Evolutionary conservation across 1,140 invertebrate species (phyloP).

Genomic region (Hylyphantes graminicola): DNA sequence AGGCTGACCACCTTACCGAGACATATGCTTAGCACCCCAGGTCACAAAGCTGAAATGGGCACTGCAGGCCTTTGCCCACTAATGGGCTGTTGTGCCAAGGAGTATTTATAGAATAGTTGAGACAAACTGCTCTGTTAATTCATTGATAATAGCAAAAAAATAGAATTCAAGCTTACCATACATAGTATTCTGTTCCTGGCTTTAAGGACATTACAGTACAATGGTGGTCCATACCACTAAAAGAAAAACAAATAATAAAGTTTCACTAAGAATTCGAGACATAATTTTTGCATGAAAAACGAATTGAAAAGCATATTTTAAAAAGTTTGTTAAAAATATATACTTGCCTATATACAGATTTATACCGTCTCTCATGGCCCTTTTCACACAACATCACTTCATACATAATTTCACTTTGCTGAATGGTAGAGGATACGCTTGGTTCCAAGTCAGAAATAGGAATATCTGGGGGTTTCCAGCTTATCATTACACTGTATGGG

Average conservation of each 20-base stretch:
- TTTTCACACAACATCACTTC: constrained; percentile 82
- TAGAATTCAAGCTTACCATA: constrained; percentile 75
- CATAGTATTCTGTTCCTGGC: constrained; percentile 83
- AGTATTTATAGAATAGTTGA: too few species aligned
- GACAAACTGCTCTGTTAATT: too few species aligned
- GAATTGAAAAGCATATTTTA: too few species aligned
- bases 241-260: constrained; percentile 15
- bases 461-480: constrained; percentile 77
- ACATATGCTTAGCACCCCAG: too few species aligned
- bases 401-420: constrained; percentile 77
- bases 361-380: constrained; percentile 80
- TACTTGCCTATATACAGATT: constrained; percentile 70
- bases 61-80: too few species aligned
- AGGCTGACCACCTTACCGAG: too few species aligned
- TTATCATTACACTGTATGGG: constrained; percentile 80
- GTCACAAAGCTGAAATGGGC: too few species aligned
- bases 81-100: too few species aligned
- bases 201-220: constrained; percentile 69
- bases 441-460: constrained; percentile 71
- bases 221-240: constrained; percentile 49
- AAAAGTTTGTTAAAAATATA: too few species aligned
- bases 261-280: neutral
- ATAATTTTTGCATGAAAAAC: neutral
- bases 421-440: constrained; percentile 66
- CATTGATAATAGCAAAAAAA: too few species aligned